phyloP scores from a whole-genome alignment of 1,140 invertebrate species.

The Dufourea novaeangliae region DNA sequence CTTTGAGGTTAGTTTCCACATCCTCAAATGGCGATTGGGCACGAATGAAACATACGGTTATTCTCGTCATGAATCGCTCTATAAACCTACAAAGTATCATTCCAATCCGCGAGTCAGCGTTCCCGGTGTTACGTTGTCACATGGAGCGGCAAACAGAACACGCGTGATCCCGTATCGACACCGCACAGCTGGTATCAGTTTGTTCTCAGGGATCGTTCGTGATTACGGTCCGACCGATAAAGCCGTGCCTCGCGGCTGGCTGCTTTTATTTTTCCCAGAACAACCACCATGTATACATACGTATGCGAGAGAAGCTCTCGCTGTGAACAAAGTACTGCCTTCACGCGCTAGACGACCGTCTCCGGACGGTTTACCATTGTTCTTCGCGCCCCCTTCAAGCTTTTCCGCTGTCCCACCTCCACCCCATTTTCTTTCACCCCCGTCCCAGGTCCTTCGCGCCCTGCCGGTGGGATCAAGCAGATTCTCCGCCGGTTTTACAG shows the following conservation, averaged over 20 bases:
- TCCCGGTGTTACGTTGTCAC: no score
- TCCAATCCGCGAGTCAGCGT: no score
- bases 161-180: no score
- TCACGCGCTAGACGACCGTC: neutral
- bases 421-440: neutral
- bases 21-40: no score
- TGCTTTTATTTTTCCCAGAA: slow-evolving; percentile 18
- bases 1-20: no score
- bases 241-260: neutral
- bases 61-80: no score
- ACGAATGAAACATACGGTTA: no score
- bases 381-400: slow-evolving; percentile 19
- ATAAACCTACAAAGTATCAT: no score
- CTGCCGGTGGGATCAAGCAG: slow-evolving; percentile 13
- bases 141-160: neutral
- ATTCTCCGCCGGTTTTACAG: slow-evolving; percentile 21
- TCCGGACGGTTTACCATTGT: slow-evolving; percentile 18
- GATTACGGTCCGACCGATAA: slow-evolving; percentile 28
- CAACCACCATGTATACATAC: neutral
- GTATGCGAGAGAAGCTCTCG: neutral
- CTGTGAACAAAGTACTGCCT: neutral
- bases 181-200: slow-evolving; percentile 3
- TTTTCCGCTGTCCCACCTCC: neutral
- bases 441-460: neutral
- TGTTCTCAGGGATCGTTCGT: neutral